Evolutionary conservation across 2,888 invertebrate genomes (phyloP), one percentile per base, ranked within the genome.

Genomic region (Nemotelus pantherinus): DNA sequence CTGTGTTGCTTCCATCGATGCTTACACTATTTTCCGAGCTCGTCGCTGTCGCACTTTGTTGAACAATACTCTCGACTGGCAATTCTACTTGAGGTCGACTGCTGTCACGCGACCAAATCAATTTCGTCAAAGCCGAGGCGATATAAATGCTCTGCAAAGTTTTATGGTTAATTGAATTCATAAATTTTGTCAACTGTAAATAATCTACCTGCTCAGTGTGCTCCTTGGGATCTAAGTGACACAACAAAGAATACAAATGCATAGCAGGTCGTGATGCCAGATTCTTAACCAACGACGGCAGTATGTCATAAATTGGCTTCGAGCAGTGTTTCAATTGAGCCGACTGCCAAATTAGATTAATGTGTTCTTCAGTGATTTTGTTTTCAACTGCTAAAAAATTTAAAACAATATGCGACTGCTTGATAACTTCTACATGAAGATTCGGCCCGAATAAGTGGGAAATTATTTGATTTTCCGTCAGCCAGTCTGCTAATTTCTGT

Each of bases 371-470:
- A 0, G 95, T 95, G 57, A 98, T 93, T 81, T 95, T 91, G 58
- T 95, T 94, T 87, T 97, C 97, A 87, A 96, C 94, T 0, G 97
- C 97, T 80, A 98, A 89, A 86, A 97, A 96, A 86, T 96, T 96
- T 70, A 97, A 88, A 80, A 97, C 94, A 83, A 96, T 93, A 87
- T 97, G 97, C 81, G 97, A 96, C 86, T 97, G 97, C 85, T 98
- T 98, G 80, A 98, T 96, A 10, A 96, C 91, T 82, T 98, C 98
- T 58, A 97, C 97, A 88, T 98, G 98, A 81, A 97, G 89, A 89
- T 98, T 98, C 48, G 98, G 98, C n/a, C 98, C 97, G 88, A 97
- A 98, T 78, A 98, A 92, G 85, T 97, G 96, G 82, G 96, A 94
- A 81, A 97, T 94, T 80, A 98, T 96, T 85, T 94, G 95, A 86